A percentile compares a stretch with the other conserved stretches of the same genome.
These are phyloP conservation scores for Gymnothorax reevesii DNA, from an alignment of 2,797 vertebrate genomes.

Conservation along the genomic window DNA sequence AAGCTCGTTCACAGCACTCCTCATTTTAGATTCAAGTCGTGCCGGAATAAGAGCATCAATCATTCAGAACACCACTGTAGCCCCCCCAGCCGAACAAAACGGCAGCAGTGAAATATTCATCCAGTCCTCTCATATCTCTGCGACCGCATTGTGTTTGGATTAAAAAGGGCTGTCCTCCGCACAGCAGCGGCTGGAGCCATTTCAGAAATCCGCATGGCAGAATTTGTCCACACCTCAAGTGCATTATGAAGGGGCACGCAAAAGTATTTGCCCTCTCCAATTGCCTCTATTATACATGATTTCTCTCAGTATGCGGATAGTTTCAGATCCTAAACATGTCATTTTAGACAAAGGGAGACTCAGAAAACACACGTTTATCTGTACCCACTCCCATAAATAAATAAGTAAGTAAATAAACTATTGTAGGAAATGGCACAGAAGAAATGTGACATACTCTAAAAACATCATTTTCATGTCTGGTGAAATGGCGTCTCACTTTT, in stretches of 20 bases:
- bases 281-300: too few species aligned
- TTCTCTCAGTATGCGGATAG: too few species aligned
- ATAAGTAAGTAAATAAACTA: neutral
- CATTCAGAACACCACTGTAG: conserved; percentile 25
- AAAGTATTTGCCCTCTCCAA: too few species aligned
- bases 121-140: conserved; percentile 21
- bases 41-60: conserved; percentile 30
- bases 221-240: neutral
- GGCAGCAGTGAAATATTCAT: conserved; percentile 38
- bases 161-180: conserved; percentile 16
- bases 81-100: conserved; percentile 30
- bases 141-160: neutral
- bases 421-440: neutral
- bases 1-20: neutral
- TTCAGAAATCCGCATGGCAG: neutral
- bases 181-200: neutral
- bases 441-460: neutral
- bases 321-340: too few species aligned
- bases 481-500: neutral
- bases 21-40: conserved; percentile 19
- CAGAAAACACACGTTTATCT: too few species aligned
- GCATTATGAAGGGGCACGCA: neutral
- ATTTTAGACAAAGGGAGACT: too few species aligned
- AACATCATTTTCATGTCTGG: neutral
- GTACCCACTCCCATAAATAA: neutral